phyloP scores from a whole-genome alignment of 2,113 vertebrate genomes.

The Ginglymostoma cirratum region DNA sequence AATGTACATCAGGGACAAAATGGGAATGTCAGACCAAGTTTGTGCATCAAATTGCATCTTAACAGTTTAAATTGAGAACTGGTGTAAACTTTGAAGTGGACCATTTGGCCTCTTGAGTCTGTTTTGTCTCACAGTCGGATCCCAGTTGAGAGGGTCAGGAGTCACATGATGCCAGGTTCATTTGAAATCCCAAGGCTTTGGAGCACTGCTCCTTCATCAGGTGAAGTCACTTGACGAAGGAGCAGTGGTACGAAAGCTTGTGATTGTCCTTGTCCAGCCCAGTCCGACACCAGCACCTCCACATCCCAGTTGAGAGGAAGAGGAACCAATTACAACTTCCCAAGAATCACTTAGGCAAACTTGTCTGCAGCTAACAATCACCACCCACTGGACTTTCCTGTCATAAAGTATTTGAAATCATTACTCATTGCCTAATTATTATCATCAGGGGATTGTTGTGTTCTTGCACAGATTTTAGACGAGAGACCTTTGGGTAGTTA shows the following conservation, averaged over 20 bases:
- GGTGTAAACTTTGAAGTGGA: neutral
- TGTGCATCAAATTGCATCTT: neutral
- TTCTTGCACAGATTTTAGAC: too few species aligned
- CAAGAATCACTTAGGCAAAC: neutral
- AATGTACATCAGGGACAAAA: neutral
- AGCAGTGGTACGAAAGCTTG: too few species aligned
- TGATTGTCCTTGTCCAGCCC: too few species aligned
- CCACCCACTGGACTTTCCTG: neutral
- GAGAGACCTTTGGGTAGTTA: too few species aligned
- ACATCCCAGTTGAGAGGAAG: neutral
- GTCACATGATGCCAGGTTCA: too few species aligned
- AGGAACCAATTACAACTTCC: neutral
- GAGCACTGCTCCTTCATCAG: too few species aligned
- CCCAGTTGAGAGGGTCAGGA: neutral
- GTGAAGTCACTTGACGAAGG: too few species aligned
- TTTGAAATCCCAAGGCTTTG: too few species aligned
- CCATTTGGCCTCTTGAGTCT: neutral
- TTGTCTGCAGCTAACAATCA: neutral
- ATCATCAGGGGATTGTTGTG: too few species aligned
- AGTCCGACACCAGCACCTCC: too few species aligned
- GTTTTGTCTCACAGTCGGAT: too few species aligned
- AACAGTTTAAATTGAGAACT: neutral
- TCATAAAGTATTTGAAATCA: neutral
- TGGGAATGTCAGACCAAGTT: neutral
- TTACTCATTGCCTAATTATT: too few species aligned